Percentiles rank a stretch among this genome's conserved stretches.
phyloP scores from a whole-genome alignment of 2,797 vertebrate genomes.

The Takifugu ocellatus region DNA sequence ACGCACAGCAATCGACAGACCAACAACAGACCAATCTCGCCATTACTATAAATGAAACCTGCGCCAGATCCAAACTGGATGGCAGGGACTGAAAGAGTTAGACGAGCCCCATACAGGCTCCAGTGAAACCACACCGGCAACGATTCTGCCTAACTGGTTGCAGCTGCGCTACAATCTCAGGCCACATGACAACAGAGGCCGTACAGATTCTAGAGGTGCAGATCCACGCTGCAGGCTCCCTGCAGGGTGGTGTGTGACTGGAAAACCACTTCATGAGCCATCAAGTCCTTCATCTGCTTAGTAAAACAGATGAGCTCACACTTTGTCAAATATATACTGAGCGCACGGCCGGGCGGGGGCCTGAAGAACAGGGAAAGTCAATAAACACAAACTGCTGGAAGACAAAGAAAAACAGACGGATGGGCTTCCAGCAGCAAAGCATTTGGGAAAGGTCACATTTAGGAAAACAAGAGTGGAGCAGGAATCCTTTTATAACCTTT shows the following conservation, averaged over 20 bases:
- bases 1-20: too few relatives aligned
- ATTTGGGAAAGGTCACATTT: background rate
- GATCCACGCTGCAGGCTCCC: background rate
- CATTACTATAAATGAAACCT: too few relatives aligned
- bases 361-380: conserved; percentile 25
- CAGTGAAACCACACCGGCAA: conserved; percentile 19
- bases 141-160: conserved; percentile 31
- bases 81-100: too few relatives aligned
- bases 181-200: background rate
- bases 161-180: conserved; percentile 28
- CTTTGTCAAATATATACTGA: conserved; percentile 28
- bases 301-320: conserved; percentile 50
- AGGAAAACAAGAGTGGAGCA: background rate
- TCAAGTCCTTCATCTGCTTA: conserved; percentile 19
- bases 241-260: conserved; percentile 37
- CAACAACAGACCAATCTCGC: too few relatives aligned
- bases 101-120: conserved; percentile 1
- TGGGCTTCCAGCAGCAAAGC: background rate
- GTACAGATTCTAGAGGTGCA: conserved; percentile 11
- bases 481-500: background rate
- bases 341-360: conserved; percentile 3
- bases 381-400: conserved; percentile 35
- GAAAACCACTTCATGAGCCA: conserved; percentile 11
- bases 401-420: conserved; percentile 23
- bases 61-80: too few relatives aligned